phyloP scores from a whole-genome alignment of 64 coral and sea anemone genomes.

The Montipora efflorescens region DNA sequence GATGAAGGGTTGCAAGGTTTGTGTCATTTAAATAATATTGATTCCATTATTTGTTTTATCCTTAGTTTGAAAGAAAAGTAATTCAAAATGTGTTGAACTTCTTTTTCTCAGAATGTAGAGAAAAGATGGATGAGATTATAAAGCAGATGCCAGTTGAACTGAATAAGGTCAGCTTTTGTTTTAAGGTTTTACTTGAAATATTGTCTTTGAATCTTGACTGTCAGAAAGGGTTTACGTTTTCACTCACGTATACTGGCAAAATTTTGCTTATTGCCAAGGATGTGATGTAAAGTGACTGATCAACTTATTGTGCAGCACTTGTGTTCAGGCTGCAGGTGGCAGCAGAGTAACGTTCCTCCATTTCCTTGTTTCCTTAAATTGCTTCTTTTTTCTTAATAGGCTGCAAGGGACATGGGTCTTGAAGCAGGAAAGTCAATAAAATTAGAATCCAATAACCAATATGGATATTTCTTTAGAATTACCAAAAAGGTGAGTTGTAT shows the following conservation, averaged over 20 bases:
- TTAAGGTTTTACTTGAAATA: too few relatives aligned
- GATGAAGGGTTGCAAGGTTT: slow-evolving; percentile 96
- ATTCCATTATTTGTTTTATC: not conserved
- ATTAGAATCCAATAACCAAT: slow-evolving; percentile 94
- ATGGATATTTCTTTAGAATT: slow-evolving; percentile 95
- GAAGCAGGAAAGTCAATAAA: slow-evolving; percentile 94
- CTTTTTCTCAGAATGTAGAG: slow-evolving; percentile 82
- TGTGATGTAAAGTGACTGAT: too few relatives aligned
- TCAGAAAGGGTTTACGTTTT: too few relatives aligned
- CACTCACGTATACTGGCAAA: too few relatives aligned
- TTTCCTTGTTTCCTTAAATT: not conserved
- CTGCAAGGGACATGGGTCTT: slow-evolving; percentile 82
- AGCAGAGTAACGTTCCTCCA: too few relatives aligned
- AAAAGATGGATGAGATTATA: slow-evolving; percentile 92
- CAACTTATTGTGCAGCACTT: too few relatives aligned
- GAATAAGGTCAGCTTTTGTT: slow-evolving; percentile 68
- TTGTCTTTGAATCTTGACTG: too few relatives aligned
- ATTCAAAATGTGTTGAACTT: not conserved
- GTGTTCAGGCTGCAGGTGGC: too few relatives aligned
- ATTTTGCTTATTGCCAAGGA: too few relatives aligned
- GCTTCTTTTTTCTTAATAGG: slow-evolving; percentile 31
- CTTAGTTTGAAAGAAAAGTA: too few relatives aligned
- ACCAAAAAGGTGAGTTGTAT: slow-evolving; percentile 84
- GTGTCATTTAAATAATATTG: not conserved
- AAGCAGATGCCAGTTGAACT: slow-evolving; percentile 87